Conservation (phyloP, 2,797 vertebrate species). For the Lacerta agilis region DNA sequence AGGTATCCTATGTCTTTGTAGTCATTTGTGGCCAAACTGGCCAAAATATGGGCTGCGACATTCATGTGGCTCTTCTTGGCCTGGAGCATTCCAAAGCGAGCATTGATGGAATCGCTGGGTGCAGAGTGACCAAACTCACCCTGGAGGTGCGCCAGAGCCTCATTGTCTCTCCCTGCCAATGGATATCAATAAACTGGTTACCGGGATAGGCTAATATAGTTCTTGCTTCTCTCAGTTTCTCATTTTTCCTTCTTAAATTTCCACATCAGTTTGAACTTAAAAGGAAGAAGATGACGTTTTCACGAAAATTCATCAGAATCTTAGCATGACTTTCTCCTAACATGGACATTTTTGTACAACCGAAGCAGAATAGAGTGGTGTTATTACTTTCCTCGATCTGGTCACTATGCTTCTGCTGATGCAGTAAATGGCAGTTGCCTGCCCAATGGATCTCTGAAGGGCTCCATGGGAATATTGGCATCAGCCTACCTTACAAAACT, state of each 20-base stretch:
- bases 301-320: too few relatives aligned
- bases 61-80: constrained; percentile 80
- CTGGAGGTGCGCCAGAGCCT: constrained; percentile 82
- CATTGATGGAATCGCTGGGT: constrained; percentile 79
- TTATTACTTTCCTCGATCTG: too few relatives aligned
- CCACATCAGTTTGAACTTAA: too few relatives aligned
- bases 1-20: constrained; percentile 80
- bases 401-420: too few relatives aligned
- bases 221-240: too few relatives aligned
- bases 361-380: too few relatives aligned
- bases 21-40: constrained; percentile 82
- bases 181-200: constrained; percentile 29
- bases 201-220: neutral
- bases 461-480: neutral
- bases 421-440: too few relatives aligned
- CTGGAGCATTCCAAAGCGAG: constrained; percentile 85
- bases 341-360: too few relatives aligned
- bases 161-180: constrained; percentile 81
- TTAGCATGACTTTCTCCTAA: too few relatives aligned
- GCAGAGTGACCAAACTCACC: constrained; percentile 80
- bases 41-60: constrained; percentile 79
- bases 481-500: neutral
- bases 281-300: too few relatives aligned
- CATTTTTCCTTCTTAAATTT: too few relatives aligned
- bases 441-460: neutral